These are phyloP conservation scores for Pandion haliaetus DNA, from an alignment of 2,113 vertebrate species.

Conservation along the genomic window DNA sequence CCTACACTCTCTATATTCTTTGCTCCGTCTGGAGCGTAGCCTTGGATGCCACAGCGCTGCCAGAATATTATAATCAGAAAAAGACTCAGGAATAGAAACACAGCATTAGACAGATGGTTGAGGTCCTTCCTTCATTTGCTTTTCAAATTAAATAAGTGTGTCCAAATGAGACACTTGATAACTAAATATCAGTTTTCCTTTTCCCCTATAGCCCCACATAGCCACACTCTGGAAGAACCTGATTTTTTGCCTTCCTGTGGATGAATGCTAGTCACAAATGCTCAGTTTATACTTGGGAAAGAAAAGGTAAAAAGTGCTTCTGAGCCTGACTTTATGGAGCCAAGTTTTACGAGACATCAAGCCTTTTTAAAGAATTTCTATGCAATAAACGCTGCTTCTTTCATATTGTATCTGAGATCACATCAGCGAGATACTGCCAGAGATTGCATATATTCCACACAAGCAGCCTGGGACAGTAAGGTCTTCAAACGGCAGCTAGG, in stretches of 20 bases:
- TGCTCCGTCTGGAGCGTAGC: background rate
- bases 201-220: background rate
- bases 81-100: background rate
- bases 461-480: background rate
- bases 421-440: background rate
- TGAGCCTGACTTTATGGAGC: background rate
- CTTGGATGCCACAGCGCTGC: background rate
- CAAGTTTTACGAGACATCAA: background rate
- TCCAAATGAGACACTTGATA: conserved; percentile 2
- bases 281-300: background rate
- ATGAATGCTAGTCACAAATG: rapidly evolving
- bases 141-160: conserved; percentile 12
- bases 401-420: background rate
- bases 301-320: background rate
- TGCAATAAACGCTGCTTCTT: background rate
- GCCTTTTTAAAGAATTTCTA: background rate
- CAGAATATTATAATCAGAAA: background rate
- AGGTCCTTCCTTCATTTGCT: conserved; percentile 42
- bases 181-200: background rate
- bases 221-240: background rate
- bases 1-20: background rate
- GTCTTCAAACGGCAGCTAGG: background rate
- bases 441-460: rapidly evolving
- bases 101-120: conserved; percentile 1
- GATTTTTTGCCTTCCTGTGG: background rate